These are phyloP conservation scores for Macrosiphum euphorbiae DNA, from an alignment of 2,888 invertebrate genomes.

Conservation along the genomic window DNA sequence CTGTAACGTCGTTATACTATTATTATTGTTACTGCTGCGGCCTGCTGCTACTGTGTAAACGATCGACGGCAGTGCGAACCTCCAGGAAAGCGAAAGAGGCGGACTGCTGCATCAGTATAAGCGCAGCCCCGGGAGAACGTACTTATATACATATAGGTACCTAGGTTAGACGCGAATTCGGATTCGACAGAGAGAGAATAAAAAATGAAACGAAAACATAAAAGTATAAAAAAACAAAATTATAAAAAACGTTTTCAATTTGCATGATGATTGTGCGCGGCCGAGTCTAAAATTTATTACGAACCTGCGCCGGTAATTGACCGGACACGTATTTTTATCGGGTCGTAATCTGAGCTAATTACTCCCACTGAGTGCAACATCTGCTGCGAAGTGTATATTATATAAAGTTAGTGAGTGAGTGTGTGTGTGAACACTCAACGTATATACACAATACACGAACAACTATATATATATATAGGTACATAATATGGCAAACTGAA, in stretches of 20 bases:
- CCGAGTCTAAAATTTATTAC: constrained; percentile 54
- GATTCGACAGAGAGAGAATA: not conserved
- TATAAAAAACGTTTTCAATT: constrained; percentile 50
- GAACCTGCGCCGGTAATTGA: constrained; percentile 61
- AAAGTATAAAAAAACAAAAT: not conserved
- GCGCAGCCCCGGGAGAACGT: not conserved
- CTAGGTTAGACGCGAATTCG: not conserved
- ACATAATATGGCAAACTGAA: not conserved
- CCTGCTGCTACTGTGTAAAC: not conserved
- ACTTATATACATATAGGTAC: not conserved
- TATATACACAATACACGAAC: not conserved
- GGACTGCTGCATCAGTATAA: not conserved
- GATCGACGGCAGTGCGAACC: not conserved
- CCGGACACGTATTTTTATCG: constrained; percentile 63
- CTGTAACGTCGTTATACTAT: not conserved
- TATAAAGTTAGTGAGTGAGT: not conserved
- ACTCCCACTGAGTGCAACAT: constrained; percentile 37
- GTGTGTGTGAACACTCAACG: not conserved
- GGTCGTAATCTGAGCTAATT: constrained; percentile 62
- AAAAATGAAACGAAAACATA: not conserved
- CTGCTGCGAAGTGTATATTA: not conserved
- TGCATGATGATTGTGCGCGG: constrained; percentile 63
- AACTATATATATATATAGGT: not conserved
- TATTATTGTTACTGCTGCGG: not conserved
- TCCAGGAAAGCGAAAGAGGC: not conserved